A percentile compares a stretch with the other conserved stretches of the same genome.
Conservation (phyloP, 2,797 vertebrate species). For the Pantherophis alleghaniensis region DNA sequence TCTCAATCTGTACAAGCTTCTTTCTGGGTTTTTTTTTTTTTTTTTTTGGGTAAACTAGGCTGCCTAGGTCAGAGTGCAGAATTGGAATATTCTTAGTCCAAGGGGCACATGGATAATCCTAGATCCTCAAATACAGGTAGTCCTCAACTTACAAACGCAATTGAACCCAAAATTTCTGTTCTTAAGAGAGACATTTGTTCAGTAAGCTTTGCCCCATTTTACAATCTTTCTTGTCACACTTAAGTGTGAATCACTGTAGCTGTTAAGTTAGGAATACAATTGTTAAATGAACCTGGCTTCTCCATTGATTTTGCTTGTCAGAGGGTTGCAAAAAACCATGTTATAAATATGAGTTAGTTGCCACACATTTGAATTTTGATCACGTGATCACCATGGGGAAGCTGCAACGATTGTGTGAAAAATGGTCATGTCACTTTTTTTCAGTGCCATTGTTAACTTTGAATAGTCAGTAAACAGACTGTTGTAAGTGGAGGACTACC, state of each 20-base stretch:
- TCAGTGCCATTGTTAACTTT: background rate
- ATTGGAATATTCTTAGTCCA: background rate
- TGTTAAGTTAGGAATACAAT: no score
- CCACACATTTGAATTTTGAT: background rate
- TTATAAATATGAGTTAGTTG: background rate
- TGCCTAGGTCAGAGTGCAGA: background rate
- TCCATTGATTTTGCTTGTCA: background rate
- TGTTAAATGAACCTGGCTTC: no score
- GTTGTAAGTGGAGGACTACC: background rate
- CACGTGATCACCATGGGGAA: background rate
- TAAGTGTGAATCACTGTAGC: no score
- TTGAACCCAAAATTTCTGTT: no score
- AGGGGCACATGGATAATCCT: background rate
- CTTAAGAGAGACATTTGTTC: no score
- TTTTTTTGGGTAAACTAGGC: background rate
- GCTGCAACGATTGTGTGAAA: background rate
- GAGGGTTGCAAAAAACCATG: background rate
- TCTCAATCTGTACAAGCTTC: background rate
- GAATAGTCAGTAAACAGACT: background rate
- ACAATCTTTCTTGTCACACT: no score
- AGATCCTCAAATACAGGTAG: background rate
- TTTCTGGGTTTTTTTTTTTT: background rate
- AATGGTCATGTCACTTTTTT: background rate
- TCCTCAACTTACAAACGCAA: no score
- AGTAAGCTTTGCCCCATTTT: no score